Evolutionary conservation across 35 echinoderm and acorn worm species (phyloP).

Genomic region (Anneissia japonica): DNA sequence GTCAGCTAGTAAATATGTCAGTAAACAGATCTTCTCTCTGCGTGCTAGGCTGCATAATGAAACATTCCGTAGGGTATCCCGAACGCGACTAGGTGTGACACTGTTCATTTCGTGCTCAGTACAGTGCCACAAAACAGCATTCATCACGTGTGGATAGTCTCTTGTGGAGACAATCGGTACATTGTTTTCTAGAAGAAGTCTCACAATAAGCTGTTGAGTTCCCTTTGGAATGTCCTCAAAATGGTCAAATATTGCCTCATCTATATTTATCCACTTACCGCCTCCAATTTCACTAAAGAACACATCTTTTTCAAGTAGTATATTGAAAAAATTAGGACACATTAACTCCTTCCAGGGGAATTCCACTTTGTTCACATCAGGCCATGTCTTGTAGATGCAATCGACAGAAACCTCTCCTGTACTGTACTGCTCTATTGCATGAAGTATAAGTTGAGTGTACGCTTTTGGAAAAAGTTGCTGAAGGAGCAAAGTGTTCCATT

Average conservation of each 20-base stretch:
- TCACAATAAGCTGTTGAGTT: slow-evolving; percentile 17
- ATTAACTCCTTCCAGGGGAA: slow-evolving; percentile 40
- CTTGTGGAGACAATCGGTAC: slow-evolving; percentile 4
- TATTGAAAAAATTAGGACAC: slow-evolving; percentile 29
- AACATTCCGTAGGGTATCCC: neutral
- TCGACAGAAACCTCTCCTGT: neutral
- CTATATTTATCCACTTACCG: slow-evolving; percentile 31
- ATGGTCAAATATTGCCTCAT: slow-evolving; percentile 37
- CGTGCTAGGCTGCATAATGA: slow-evolving; percentile 10
- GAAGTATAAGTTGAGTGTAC: slow-evolving; percentile 31
- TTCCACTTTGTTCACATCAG: slow-evolving; percentile 2
- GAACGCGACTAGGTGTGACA: slow-evolving; percentile 25
- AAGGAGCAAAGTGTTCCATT: slow-evolving; percentile 74
- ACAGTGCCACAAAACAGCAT: neutral
- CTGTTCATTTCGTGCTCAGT: neutral
- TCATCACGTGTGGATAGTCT: slow-evolving; percentile 3
- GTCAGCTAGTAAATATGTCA: slow-evolving; percentile 41
- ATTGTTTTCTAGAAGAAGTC: neutral
- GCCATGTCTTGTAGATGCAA: slow-evolving; percentile 66
- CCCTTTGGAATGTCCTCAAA: neutral
- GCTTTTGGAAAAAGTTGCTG: slow-evolving; percentile 57
- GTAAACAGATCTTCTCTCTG: slow-evolving; percentile 27
- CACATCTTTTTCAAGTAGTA: slow-evolving; percentile 35
- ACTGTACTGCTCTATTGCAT: slow-evolving; percentile 13
- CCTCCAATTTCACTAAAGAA: slow-evolving; percentile 35